Conservation (phyloP, 2,797 vertebrate genomes). For the Phyllotis vaccarum region DNA sequence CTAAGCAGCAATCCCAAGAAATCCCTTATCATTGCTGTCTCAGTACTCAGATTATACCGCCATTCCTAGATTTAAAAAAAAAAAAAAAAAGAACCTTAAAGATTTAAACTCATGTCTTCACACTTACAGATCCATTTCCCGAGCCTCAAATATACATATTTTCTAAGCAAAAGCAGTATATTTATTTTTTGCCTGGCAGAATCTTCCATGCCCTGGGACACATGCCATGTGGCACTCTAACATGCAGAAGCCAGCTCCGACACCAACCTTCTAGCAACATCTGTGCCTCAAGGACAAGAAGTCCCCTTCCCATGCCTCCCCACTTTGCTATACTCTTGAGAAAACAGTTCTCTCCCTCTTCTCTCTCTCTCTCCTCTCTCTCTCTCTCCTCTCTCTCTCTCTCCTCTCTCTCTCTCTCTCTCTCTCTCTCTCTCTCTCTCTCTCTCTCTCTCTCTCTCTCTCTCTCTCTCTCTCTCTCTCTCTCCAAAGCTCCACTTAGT, state of each 20-base stretch:
- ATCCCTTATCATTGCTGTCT: no score
- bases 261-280: not conserved
- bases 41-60: not conserved
- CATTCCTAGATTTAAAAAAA: not conserved
- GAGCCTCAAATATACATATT: not conserved
- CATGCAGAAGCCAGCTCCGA: not conserved
- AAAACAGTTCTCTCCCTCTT: no score
- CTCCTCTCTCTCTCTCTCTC: not conserved
- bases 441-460: not conserved
- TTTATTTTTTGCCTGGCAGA: not conserved
- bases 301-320: not conserved
- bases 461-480: not conserved
- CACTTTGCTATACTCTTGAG: not conserved
- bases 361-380: no score
- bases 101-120: not conserved
- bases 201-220: not conserved
- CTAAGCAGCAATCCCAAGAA: not conserved
- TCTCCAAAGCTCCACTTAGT: conserved; percentile 47
- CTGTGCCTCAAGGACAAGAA: not conserved
- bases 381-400: not conserved
- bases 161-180: not conserved
- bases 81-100: not conserved
- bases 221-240: not conserved
- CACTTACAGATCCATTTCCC: not conserved
- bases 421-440: conserved; percentile 13